These are phyloP conservation scores for Carlito syrichta DNA, from an alignment of 2,113 vertebrate genomes.

Conservation along the genomic window DNA sequence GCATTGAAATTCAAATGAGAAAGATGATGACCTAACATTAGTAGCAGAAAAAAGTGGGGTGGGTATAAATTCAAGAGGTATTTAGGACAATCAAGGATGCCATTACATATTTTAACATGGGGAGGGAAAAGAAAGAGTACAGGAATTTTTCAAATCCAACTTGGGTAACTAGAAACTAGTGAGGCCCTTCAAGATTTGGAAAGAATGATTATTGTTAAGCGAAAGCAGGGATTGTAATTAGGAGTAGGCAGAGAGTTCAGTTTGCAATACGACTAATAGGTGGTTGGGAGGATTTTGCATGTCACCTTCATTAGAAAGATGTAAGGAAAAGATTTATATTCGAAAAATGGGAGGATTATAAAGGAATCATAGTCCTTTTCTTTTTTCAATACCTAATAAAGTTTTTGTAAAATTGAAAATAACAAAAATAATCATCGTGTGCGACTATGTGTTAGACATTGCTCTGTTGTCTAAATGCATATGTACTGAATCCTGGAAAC, in stretches of 20 bases:
- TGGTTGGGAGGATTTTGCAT: neutral
- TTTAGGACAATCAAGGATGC: neutral
- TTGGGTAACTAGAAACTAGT: neutral
- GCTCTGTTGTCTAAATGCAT: neutral
- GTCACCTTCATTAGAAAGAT: neutral
- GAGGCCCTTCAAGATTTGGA: neutral
- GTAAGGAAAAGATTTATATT: neutral
- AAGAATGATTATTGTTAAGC: no score
- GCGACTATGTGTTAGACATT: neutral
- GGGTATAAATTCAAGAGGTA: neutral
- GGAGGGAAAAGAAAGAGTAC: neutral
- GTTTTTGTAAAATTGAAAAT: neutral
- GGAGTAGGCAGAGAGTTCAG: neutral
- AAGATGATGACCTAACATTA: neutral
- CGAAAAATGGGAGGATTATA: neutral
- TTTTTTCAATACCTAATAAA: neutral
- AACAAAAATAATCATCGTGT: neutral
- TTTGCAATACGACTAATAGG: neutral
- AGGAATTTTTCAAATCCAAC: neutral
- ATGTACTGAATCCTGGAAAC: neutral
- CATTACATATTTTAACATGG: neutral
- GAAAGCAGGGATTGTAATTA: neutral
- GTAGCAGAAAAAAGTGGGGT: neutral
- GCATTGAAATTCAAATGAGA: neutral
- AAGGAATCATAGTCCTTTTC: neutral